phyloP scores from a whole-genome alignment of 2,797 vertebrate genomes.

The Chiroxiphia lanceolata region DNA sequence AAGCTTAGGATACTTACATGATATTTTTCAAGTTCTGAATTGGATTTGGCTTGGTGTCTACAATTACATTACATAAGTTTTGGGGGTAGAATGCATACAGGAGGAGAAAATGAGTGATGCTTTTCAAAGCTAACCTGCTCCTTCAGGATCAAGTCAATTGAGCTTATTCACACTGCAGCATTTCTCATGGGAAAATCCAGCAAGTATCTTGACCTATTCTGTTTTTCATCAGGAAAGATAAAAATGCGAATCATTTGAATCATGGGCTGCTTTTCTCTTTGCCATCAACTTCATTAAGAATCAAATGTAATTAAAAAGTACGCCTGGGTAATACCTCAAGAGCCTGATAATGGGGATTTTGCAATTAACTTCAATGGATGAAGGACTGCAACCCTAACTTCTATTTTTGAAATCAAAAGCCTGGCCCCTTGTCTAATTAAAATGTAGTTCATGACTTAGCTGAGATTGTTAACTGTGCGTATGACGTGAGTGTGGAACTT shows the following conservation, averaged over 20 bases:
- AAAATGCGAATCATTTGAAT: constrained; percentile 50
- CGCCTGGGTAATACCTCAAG: constrained; percentile 52
- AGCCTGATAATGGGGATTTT: constrained; percentile 58
- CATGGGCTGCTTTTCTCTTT: constrained; percentile 47
- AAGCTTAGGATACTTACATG: background rate
- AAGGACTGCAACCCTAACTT: constrained; percentile 56
- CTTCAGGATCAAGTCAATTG: constrained; percentile 43
- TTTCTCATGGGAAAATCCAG: constrained; percentile 67
- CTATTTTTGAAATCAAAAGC: constrained; percentile 62
- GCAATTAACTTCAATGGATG: constrained; percentile 64
- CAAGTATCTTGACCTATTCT: constrained; percentile 60
- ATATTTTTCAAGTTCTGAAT: constrained; percentile 41
- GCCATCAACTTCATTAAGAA: constrained; percentile 60
- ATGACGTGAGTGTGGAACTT: background rate
- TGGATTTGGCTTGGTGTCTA: constrained; percentile 13
- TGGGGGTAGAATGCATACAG: background rate
- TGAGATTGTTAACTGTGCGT: background rate
- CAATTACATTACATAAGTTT: constrained; percentile 17
- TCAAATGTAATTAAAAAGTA: constrained; percentile 66
- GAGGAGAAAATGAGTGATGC: constrained; percentile 36
- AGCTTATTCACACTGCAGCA: constrained; percentile 38
- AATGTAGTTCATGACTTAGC: constrained; percentile 46
- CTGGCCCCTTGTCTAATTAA: constrained; percentile 54
- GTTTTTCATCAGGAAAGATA: constrained; percentile 54
- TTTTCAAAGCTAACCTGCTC: constrained; percentile 52